Evolutionary conservation across 64 coral and sea anemone genomes (phyloP).

Genomic region (Pocillopora damicornis): DNA sequence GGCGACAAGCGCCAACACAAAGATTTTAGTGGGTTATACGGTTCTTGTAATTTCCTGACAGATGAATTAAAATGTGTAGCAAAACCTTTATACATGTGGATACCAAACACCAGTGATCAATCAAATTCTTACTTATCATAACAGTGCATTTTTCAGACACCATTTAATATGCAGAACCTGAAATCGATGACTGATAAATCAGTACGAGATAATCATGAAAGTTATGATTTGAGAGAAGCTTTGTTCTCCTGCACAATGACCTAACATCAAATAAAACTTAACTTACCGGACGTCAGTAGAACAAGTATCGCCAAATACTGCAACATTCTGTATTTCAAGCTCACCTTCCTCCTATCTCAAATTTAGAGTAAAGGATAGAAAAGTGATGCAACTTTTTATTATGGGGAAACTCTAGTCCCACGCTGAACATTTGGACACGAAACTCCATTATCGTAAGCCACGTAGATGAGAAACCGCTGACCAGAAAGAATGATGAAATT

Average conservation of each 20-base stretch:
- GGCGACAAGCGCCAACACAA: too few species aligned
- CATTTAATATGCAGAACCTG: too few species aligned
- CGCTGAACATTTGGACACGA: slow-evolving; percentile 8
- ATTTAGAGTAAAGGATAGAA: neutral
- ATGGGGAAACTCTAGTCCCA: neutral
- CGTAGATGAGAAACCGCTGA: slow-evolving; percentile 32
- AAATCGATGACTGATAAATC: too few species aligned
- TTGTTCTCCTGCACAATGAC: neutral
- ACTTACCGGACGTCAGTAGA: slow-evolving; percentile 8
- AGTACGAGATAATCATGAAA: too few species aligned
- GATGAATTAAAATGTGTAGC: too few species aligned
- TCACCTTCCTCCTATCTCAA: neutral
- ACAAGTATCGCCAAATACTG: neutral
- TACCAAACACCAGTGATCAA: too few species aligned
- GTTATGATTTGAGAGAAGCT: neutral
- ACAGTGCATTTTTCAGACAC: too few species aligned
- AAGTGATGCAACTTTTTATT: neutral
- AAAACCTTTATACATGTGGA: too few species aligned
- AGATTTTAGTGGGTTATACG: too few species aligned
- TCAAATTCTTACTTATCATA: too few species aligned
- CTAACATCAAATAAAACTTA: neutral
- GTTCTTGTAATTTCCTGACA: too few species aligned
- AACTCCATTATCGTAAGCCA: neutral
- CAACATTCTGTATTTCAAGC: neutral
- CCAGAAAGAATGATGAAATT: slow-evolving; percentile 32